phyloP scores from a whole-genome alignment of 2,888 invertebrate species.

The Melanostoma scalare region DNA sequence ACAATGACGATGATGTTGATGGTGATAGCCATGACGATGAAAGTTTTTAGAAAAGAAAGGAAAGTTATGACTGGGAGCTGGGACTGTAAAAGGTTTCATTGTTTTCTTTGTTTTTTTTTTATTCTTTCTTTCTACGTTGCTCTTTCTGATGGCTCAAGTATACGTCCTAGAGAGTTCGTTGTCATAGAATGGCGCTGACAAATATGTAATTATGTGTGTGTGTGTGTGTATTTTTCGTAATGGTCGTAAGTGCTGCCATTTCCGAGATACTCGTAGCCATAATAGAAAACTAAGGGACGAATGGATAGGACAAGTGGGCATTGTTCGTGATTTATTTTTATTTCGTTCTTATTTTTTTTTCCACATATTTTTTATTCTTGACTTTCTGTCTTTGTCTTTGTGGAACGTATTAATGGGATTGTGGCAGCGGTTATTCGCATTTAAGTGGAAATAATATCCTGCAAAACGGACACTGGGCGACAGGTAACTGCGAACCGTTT shows the following conservation, averaged over 20 bases:
- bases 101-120: constrained; percentile 28
- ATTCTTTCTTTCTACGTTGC: constrained; percentile 7
- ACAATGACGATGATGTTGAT: constrained; percentile 35
- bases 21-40: constrained; percentile 28
- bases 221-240: constrained; percentile 32
- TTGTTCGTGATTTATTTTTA: constrained; percentile 73
- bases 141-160: constrained; percentile 36
- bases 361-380: neutral
- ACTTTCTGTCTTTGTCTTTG: neutral
- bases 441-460: constrained; percentile 38
- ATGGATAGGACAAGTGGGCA: constrained; percentile 73
- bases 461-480: constrained; percentile 2
- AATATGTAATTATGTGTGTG: constrained; percentile 61
- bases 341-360: constrained; percentile 17
- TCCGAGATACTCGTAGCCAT: constrained; percentile 55
- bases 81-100: constrained; percentile 63
- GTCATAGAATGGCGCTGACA: constrained; percentile 27
- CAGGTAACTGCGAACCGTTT: constrained; percentile 39
- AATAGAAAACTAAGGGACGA: neutral
- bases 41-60: constrained; percentile 29
- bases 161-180: constrained; percentile 11
- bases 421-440: constrained; percentile 16
- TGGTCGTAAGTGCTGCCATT: constrained; percentile 62
- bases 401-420: neutral
- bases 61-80: constrained; percentile 59